These are phyloP conservation scores for Protodeltote pygarga DNA, from an alignment of 2,888 invertebrate genomes.

Conservation along the genomic window DNA sequence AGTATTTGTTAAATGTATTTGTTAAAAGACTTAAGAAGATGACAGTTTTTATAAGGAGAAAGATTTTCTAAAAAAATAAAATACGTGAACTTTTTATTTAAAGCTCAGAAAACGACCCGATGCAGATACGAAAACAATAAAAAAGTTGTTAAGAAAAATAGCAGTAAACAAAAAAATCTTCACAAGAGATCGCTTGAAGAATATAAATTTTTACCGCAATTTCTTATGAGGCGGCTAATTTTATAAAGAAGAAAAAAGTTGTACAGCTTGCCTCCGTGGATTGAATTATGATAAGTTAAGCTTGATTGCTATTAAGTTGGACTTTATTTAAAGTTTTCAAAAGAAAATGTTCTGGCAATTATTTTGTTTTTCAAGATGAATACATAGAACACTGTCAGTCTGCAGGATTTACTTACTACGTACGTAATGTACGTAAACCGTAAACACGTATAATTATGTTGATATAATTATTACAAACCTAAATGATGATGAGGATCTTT, in stretches of 20 bases:
- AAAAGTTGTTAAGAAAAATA: constrained; percentile 58
- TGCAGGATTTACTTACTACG: too few species aligned
- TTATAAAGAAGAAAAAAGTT: constrained; percentile 61
- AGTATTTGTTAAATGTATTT: too few species aligned
- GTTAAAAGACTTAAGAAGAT: too few species aligned
- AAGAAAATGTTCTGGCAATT: constrained; percentile 13
- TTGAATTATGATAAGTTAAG: constrained; percentile 60
- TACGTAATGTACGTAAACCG: too few species aligned
- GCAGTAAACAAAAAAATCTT: constrained; percentile 59
- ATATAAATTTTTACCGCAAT: constrained; percentile 64
- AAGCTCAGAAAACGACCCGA: constrained; percentile 31
- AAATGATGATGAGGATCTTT: too few species aligned
- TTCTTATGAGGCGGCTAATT: constrained; percentile 68
- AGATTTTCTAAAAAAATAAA: too few species aligned
- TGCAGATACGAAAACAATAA: constrained; percentile 51
- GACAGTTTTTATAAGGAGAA: too few species aligned
- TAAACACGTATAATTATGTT: too few species aligned
- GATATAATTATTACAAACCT: too few species aligned
- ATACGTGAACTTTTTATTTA: too few species aligned
- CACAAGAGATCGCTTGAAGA: constrained; percentile 54
- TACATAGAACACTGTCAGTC: too few species aligned
- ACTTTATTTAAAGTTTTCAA: constrained; percentile 6
- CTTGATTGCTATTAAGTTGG: constrained; percentile 46
- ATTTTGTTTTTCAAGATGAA: constrained; percentile 11
- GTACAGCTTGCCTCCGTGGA: constrained; percentile 54